Conservation (phyloP, 2,797 vertebrate species). For the Carcharodon carcharias region DNA sequence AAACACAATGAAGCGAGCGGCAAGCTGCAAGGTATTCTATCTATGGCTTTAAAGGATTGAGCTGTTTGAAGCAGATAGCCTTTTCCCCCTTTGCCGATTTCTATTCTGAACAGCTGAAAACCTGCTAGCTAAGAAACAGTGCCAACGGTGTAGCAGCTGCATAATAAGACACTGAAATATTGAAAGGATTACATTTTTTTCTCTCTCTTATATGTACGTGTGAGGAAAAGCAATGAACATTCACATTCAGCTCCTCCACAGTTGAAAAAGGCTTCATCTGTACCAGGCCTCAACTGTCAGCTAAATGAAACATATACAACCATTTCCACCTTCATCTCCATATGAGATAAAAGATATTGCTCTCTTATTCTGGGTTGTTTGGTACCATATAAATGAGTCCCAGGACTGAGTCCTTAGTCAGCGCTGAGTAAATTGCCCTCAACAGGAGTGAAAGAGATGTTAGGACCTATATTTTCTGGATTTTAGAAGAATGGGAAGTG, state of each 20-base stretch:
- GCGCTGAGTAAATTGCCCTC: not conserved
- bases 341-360: not conserved
- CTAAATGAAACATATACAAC: not conserved
- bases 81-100: conserved; percentile 17
- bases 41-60: not conserved
- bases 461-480: too few species aligned
- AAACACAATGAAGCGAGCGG: not conserved
- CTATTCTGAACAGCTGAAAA: conserved; percentile 8
- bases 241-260: not conserved
- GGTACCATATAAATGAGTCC: not conserved
- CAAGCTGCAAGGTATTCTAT: conserved; percentile 11
- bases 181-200: conserved; percentile 9
- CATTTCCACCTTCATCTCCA: not conserved
- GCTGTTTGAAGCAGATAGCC: conserved; percentile 24
- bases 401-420: not conserved
- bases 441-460: not conserved
- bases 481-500: not conserved
- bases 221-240: conserved; percentile 6
- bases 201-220: not conserved
- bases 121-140: conserved; percentile 7
- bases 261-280: not conserved
- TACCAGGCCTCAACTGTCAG: not conserved
- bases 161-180: conserved; percentile 25
- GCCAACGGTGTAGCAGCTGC: conserved; percentile 5
- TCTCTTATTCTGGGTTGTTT: not conserved